Evolutionary conservation across 2,888 invertebrate genomes (phyloP).

Genomic region (Melieria picta): DNA sequence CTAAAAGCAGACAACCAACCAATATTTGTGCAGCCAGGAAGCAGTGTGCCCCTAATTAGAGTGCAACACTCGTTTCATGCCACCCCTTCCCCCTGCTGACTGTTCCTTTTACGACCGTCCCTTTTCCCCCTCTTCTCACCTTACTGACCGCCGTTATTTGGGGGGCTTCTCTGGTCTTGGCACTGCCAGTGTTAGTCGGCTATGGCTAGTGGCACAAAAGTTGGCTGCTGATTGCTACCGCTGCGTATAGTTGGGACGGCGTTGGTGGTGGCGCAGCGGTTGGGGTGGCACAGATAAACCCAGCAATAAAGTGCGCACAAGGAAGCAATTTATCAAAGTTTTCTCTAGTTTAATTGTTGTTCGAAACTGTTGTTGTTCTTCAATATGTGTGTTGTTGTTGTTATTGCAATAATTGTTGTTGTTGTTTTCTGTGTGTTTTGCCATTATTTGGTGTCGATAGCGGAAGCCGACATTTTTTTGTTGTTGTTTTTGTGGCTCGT

Average conservation of each 20-base stretch:
- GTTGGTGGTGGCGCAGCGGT: no score
- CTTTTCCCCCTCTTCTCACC: no score
- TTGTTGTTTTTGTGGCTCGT: neutral
- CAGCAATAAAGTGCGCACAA: slow-evolving; percentile 45
- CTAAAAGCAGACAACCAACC: slow-evolving; percentile 53
- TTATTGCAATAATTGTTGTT: slow-evolving; percentile 27
- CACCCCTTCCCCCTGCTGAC: no score
- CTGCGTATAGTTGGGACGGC: no score
- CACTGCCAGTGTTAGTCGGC: no score
- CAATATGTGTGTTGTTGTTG: slow-evolving; percentile 39
- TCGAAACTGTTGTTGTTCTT: slow-evolving; percentile 45
- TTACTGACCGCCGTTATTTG: no score
- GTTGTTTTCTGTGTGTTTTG: neutral
- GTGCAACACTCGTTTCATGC: slow-evolving; percentile 42
- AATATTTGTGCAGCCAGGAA: slow-evolving; percentile 54
- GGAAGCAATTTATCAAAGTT: slow-evolving; percentile 61
- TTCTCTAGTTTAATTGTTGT: slow-evolving; percentile 58
- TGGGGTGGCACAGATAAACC: neutral
- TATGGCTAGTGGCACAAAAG: neutral
- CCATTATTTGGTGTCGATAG: neutral
- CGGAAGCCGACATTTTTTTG: neutral
- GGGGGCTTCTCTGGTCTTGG: neutral
- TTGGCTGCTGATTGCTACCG: neutral
- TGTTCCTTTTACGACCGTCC: neutral
- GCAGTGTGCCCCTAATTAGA: slow-evolving; percentile 60